Conservation (phyloP, 1,140 invertebrate genomes). For the Latrodectus geometricus region DNA sequence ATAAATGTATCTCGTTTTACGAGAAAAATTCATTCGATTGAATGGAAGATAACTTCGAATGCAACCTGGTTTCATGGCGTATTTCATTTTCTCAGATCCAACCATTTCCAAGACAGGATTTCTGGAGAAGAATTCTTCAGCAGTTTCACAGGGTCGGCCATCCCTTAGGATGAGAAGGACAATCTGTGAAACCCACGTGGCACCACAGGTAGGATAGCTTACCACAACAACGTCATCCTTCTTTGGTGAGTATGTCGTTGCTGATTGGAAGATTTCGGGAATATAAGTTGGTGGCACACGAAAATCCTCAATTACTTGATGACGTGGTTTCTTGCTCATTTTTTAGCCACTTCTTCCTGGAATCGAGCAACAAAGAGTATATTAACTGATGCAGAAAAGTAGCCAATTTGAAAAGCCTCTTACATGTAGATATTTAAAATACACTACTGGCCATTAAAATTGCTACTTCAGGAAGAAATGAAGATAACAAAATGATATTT, state of each 20-base stretch:
- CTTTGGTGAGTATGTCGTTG: constrained; percentile 33
- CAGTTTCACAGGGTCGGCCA: background rate
- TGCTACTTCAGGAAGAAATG: too few relatives aligned
- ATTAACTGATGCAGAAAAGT: too few relatives aligned
- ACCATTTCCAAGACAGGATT: constrained; percentile 36
- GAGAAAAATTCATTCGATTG: constrained; percentile 19
- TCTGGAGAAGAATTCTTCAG: constrained; percentile 3
- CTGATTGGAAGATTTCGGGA: constrained; percentile 14
- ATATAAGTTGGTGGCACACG: background rate
- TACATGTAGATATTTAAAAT: too few relatives aligned
- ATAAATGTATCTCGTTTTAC: constrained; percentile 64
- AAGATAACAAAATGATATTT: too few relatives aligned
- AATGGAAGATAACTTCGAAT: constrained; percentile 55
- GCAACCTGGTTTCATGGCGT: background rate
- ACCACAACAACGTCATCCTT: constrained; percentile 55
- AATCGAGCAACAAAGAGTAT: too few relatives aligned
- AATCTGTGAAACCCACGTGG: constrained; percentile 68
- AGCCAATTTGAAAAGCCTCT: too few relatives aligned
- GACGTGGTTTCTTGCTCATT: background rate
- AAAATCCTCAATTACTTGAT: background rate
- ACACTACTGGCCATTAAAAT: too few relatives aligned
- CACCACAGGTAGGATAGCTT: constrained; percentile 64
- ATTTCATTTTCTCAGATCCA: background rate
- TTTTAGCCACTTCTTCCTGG: background rate
- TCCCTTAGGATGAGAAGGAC: constrained; percentile 17